Evolutionary conservation across 2,888 invertebrate species (phyloP), one percentile per base, ranked within the genome.

Genomic region (Rutpela maculata): DNA sequence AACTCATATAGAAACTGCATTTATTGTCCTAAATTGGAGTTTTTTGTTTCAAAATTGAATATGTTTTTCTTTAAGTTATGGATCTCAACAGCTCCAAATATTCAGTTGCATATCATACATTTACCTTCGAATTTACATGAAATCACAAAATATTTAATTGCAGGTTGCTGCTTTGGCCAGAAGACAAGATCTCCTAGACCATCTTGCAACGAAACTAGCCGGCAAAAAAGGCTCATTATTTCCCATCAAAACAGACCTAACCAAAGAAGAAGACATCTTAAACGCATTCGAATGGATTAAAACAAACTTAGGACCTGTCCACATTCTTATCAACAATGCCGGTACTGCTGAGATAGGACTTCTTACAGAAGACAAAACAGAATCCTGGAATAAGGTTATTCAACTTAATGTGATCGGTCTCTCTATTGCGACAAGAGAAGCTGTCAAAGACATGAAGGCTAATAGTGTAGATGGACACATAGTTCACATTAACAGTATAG

Each of bases 221-320:
- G 68, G 57, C 0, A 75, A 78, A 50, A 83, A 80, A 26, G 86
- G 86, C 1, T 84, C 86, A 80, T 85, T 89, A 18, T 83, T 85
- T 70, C 84, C 86, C 0, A 17, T 83, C 1, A 84, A 87, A 78
- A 85, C 86, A 75, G 89, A 89, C 76, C 76, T 89, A 0, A 77
- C 86, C 22, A 86, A 84, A 4, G 22, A 26, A 26, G 22, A 26
- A 26, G 22, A 26, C 22, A 26, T 26, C 4, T 4, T 26, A 4
- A 26, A 26, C 22, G 22, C 22, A 4, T 26, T 26, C 22, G 4
- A 26, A 26, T 26, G 22, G 22, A 4, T 26, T 26, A 26, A 26
- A 26, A 4, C 22, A 26, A 26, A 26, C 22, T 26, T 26, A 4
- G 22, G 22, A 26, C 22, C 22, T 26, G 22, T 26, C 4, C 22